Evolutionary conservation across 2,113 vertebrate genomes (phyloP), one percentile per base, ranked within the genome.

Genomic region (Apteryx mantelli): DNA sequence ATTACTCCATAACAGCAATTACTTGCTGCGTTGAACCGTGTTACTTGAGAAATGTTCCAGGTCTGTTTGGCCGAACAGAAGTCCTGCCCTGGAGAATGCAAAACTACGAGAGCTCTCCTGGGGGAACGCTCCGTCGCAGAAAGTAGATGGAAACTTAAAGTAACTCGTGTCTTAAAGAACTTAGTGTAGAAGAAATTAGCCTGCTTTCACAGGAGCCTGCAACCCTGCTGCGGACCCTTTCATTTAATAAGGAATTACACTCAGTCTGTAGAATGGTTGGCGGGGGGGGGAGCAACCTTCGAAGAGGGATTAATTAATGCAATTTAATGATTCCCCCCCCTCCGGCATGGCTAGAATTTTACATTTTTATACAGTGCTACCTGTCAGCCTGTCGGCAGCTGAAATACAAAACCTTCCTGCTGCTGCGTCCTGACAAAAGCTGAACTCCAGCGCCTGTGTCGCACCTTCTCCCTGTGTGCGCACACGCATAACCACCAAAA

Each of bases 141-240:
- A 79, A 58, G 38, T 7, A 16, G 36, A 19, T 83, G 77, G 82
- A 68, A 79, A 8, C 25, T 21, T 46, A 36, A 66, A 48, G 18
- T 65, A 50, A 18, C 55, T 74, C 9, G 0, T 22, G 44, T 50
- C 34, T 11, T 22, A 24, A 2, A 10, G 28, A 32, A 34, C 14
- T n/a, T 20, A 1, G 30, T 17, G 36, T 20, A 5, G 38, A 48
- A 22, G 66, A 38, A 74, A 24, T 4, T 15, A 7, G 36, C 3
- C 0, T 5, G 20, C 10, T 58, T 12, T 16, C 21, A 2, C 13
- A 28, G 34, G 13, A 53, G 28, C 32, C 52, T 2, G 0, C 5
- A 32, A 20, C 42, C 21, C 25, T 24, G 42, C 44, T 69, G 22
- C 34, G 52, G 53, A 1, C n/a, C 22, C 32, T 30, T 28, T 40